Evolutionary conservation across 2,797 vertebrate species (phyloP).

Genomic region (Ceryle rudis): DNA sequence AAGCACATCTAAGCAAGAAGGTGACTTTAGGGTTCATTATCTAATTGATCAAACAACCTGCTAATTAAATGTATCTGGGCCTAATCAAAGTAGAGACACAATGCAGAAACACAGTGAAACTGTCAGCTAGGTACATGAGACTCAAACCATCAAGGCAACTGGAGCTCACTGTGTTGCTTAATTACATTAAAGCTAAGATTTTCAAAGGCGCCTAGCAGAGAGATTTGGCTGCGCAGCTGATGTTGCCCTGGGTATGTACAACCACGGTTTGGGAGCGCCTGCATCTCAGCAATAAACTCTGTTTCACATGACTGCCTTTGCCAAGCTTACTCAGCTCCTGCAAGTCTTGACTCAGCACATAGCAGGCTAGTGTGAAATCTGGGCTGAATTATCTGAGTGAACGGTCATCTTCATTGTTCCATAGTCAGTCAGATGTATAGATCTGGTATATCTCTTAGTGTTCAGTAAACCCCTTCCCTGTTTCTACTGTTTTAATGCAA

Average conservation of each 20-base stretch:
- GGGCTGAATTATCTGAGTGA: neutral
- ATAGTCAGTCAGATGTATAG: neutral
- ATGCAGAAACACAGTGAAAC: constrained; percentile 51
- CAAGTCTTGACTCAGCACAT: neutral
- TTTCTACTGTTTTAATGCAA: neutral
- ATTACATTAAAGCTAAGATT: constrained; percentile 27
- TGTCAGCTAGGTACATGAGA: constrained; percentile 6
- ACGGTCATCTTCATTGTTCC: neutral
- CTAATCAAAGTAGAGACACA: constrained; percentile 71
- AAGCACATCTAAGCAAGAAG: constrained; percentile 71
- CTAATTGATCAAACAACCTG: constrained; percentile 76
- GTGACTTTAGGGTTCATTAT: constrained; percentile 74
- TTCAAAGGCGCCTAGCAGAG: neutral
- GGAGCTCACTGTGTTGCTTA: neutral
- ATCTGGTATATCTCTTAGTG: neutral
- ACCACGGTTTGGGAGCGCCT: neutral
- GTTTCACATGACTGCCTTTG: neutral
- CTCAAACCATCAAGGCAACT: neutral
- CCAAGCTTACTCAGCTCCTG: neutral
- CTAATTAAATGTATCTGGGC: constrained; percentile 79
- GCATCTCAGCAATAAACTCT: neutral
- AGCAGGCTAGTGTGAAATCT: neutral
- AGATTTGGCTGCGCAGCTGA: neutral
- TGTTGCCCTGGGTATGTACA: neutral
- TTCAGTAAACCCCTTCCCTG: fast-evolving